Conservation (phyloP, 53 echinoderm and acorn worm species). For the Holothuria scabra region DNA sequence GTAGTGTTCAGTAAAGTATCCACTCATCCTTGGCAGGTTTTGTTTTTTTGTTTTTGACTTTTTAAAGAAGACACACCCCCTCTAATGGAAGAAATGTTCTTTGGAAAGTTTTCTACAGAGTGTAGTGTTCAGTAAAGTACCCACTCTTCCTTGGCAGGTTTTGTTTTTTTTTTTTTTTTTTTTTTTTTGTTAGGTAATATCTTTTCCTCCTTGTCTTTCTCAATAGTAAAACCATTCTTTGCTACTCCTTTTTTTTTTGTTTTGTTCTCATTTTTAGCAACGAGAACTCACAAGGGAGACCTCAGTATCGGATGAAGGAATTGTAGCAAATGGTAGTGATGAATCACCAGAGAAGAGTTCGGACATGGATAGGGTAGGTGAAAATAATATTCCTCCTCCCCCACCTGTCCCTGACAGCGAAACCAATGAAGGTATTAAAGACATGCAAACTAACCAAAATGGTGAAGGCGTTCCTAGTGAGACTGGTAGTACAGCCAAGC, state of each 20-base stretch:
- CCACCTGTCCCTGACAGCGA: conserved; percentile 15
- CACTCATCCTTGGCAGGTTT: too few relatives aligned
- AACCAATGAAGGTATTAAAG: conserved; percentile 12
- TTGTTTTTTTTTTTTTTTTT: too few relatives aligned
- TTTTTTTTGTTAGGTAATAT: too few relatives aligned
- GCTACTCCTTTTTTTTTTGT: background rate
- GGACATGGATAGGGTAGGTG: conserved; percentile 42
- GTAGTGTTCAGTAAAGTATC: too few relatives aligned
- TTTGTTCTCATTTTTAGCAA: background rate
- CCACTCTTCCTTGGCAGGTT: too few relatives aligned
- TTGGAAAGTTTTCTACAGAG: too few relatives aligned
- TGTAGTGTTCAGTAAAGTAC: too few relatives aligned
- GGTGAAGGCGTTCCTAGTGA: background rate
- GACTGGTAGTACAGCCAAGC: conserved; percentile 12
- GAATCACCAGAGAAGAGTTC: conserved; percentile 34
- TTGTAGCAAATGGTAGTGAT: conserved; percentile 45
- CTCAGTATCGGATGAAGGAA: conserved; percentile 14
- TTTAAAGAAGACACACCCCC: too few relatives aligned
- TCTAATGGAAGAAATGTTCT: too few relatives aligned
- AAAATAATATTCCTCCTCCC: background rate
- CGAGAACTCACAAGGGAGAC: conserved; percentile 3
- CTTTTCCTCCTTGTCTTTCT: too few relatives aligned
- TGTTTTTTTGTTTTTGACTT: too few relatives aligned
- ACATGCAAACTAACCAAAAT: conserved; percentile 27
- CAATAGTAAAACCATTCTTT: too few relatives aligned